Evolutionary conservation across 2,797 vertebrate genomes (phyloP).

Genomic region (Enteromius paludinosus): DNA sequence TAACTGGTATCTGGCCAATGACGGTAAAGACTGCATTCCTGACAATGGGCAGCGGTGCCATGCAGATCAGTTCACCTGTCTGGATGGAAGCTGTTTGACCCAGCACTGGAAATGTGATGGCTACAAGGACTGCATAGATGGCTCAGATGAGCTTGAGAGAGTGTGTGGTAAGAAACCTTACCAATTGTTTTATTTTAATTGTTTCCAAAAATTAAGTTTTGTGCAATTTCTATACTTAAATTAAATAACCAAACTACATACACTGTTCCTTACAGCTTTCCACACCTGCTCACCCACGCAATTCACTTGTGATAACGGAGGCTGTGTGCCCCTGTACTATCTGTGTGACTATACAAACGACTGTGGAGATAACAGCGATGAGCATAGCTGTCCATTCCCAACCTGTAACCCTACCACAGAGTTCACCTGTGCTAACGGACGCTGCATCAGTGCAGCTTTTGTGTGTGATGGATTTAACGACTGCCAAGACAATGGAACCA

Average conservation of each 20-base stretch:
- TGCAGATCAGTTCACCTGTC: constrained; percentile 86
- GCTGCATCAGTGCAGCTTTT: constrained; percentile 83
- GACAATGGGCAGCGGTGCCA: constrained; percentile 85
- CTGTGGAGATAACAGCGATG: constrained; percentile 92
- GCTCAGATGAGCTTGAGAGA: constrained; percentile 88
- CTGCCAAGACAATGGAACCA: constrained; percentile 88
- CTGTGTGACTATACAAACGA: constrained; percentile 90
- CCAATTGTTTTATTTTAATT: background rate
- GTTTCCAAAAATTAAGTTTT: background rate
- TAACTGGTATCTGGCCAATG: constrained; percentile 89
- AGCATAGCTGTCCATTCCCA: constrained; percentile 85
- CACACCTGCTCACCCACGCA: constrained; percentile 86
- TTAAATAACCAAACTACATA: background rate
- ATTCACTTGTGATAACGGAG: constrained; percentile 90
- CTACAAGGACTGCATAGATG: constrained; percentile 83
- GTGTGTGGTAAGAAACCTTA: constrained; percentile 86
- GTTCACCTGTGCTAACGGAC: constrained; percentile 86
- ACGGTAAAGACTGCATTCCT: constrained; percentile 86
- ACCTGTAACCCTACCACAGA: constrained; percentile 85
- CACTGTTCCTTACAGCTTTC: constrained; percentile 78
- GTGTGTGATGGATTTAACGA: constrained; percentile 90
- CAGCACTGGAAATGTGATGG: constrained; percentile 86
- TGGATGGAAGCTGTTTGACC: constrained; percentile 84
- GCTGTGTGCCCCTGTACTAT: constrained; percentile 82
- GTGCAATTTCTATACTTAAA: background rate